Evolutionary conservation across 2,888 invertebrate genomes (phyloP), one percentile per base, ranked within the genome.

Genomic region (Cataglyphis rosenhaueri): DNA sequence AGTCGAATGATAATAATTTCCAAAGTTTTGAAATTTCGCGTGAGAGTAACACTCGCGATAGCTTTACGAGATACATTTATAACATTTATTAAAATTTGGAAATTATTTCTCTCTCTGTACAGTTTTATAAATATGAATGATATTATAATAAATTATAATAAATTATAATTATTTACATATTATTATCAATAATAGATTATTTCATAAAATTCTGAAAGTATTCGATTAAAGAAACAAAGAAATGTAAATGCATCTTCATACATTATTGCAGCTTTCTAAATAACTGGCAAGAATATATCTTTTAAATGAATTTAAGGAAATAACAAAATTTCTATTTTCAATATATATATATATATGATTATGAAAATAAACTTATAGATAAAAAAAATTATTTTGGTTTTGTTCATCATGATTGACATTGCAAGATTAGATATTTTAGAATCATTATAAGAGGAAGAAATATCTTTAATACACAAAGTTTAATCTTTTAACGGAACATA

Each of bases 111-210:
- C 6, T 4, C 25, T 73, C 25, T 18, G 8, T 41, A 0, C 12
- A 25, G 1, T 73, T 73, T 65, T 25, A 59, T 41, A 59, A 32
- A 74, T 44, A 44, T 61, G 1, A 0, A 2, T 18, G 15, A 21
- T 38, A 74, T 74, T 41, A 12, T 44, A 32, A 61, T 15, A 44
- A 21, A 62, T 48, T 9, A 35, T 1, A n/a, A 3, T 21, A 29
- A 61, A 71, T n/a, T n/a, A n/a, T n/a, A n/a, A n/a, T n/a, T n/a
- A 44, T 41, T 59, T 61, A 73, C 12, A 71, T 71, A 21, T 71
- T n/a, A n/a, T 41, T 44, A 74, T 44, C 18, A 18, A 32, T 62
- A 29, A 61, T 21, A 62, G 32, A 61, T 32, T 59, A 29, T 10
- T 41, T 12, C 29, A n/a, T 3, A 15, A 4, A 4, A 21, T 29